phyloP scores from a whole-genome alignment of 2,113 vertebrate species.

The Haliaeetus leucogaster region DNA sequence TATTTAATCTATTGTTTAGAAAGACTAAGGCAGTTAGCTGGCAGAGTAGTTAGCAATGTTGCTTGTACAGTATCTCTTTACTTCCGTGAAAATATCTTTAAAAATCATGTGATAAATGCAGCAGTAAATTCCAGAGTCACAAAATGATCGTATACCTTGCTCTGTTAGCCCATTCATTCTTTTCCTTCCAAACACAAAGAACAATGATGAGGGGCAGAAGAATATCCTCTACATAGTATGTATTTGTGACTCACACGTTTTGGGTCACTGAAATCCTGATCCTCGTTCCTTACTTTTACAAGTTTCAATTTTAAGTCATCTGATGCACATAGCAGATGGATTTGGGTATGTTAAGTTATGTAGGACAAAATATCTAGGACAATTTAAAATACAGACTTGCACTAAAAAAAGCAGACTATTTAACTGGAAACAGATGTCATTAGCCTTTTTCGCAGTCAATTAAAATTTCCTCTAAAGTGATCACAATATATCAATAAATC shows the following conservation, averaged over 20 bases:
- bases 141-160: not conserved
- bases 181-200: not conserved
- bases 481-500: not conserved
- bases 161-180: not conserved
- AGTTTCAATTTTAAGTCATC: not conserved
- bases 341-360: not conserved
- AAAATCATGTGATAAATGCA: not conserved
- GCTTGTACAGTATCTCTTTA: not conserved
- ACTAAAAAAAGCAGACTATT: not conserved
- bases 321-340: not conserved
- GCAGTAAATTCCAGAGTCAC: not conserved
- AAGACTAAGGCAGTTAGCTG: not conserved
- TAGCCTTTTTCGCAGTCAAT: not conserved
- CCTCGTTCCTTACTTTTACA: not conserved
- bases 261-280: not conserved
- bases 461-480: not conserved
- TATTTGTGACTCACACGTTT: not conserved
- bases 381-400: not conserved
- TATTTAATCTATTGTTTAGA: not conserved
- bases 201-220: not conserved
- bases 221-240: not conserved
- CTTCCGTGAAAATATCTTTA: not conserved
- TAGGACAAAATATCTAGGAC: constrained; percentile 30
- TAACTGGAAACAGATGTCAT: not conserved
- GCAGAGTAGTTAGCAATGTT: not conserved